Evolutionary conservation across 2,888 invertebrate species (phyloP).

Genomic region (Drosophila aldrichi): DNA sequence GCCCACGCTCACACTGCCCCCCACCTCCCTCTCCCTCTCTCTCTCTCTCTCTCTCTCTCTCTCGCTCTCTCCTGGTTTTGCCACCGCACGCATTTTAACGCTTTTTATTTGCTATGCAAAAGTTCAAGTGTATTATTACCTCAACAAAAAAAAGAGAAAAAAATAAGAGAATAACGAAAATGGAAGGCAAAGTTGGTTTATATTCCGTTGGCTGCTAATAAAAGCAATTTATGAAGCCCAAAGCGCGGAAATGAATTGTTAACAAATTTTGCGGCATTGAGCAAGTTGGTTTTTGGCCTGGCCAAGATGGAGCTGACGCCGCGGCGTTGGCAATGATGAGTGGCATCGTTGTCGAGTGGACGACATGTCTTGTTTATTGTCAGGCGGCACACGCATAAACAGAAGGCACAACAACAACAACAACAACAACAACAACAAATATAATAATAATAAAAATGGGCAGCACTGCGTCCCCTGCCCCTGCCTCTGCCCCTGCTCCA

Average conservation of each 20-base stretch:
- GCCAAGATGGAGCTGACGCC: slow-evolving; percentile 22
- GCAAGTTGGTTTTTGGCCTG: slow-evolving; percentile 7
- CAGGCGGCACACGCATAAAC: slow-evolving; percentile 42
- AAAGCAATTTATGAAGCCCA: slow-evolving; percentile 81
- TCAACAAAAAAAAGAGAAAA: slow-evolving; percentile 19
- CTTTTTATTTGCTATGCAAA: slow-evolving; percentile 80
- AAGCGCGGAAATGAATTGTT: slow-evolving; percentile 81
- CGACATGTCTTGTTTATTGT: slow-evolving; percentile 75
- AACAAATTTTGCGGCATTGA: slow-evolving; percentile 70
- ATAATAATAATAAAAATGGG: not conserved
- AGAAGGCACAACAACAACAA: not conserved
- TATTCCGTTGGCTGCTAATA: slow-evolving; percentile 67
- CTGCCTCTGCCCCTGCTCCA: not conserved
- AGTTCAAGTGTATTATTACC: slow-evolving; percentile 79
- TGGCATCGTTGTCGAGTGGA: slow-evolving; percentile 63
- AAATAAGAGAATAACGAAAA: not conserved
- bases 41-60: not conserved
- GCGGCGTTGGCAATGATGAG: slow-evolving; percentile 46
- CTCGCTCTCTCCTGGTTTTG: not conserved
- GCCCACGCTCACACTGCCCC: not conserved
- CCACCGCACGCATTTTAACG: slow-evolving; percentile 64
- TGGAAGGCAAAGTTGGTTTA: slow-evolving; percentile 49
- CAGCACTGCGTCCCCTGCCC: not conserved
- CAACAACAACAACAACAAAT: not conserved
- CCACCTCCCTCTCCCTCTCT: not conserved